A percentile compares a stretch with the other conserved stretches of the same genome.
Evolutionary conservation across 2,888 invertebrate species (phyloP).

Genomic region (Drosophila tanythrix): DNA sequence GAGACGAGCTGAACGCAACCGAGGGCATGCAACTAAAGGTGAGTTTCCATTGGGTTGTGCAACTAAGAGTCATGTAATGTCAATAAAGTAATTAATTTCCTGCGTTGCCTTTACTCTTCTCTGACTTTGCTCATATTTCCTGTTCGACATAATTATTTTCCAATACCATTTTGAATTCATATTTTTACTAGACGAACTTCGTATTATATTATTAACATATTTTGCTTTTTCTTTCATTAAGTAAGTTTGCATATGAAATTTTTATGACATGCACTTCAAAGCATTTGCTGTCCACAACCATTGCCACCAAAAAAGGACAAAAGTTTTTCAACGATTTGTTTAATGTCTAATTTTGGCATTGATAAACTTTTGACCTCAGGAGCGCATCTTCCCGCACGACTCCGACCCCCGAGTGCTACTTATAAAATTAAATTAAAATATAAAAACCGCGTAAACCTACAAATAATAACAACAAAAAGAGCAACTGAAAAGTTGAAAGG

Average conservation of each 20-base stretch:
- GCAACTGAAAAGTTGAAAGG: conserved; percentile 25
- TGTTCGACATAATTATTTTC: neutral
- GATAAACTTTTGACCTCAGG: conserved; percentile 62
- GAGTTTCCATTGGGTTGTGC: conserved; percentile 50
- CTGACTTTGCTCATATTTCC: neutral
- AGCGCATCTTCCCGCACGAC: neutral
- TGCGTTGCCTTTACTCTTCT: too few relatives aligned
- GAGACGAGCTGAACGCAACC: conserved; percentile 83
- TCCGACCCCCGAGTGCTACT: conserved; percentile 42
- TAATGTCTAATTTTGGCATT: conserved; percentile 68
- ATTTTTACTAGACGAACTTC: neutral
- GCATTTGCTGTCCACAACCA: conserved; percentile 51
- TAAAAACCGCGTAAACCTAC: conserved; percentile 77
- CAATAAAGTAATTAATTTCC: conserved; percentile 1
- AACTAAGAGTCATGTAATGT: neutral
- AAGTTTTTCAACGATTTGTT: conserved; percentile 62
- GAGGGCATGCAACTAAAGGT: conserved; percentile 85
- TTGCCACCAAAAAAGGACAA: conserved; percentile 40
- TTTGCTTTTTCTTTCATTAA: conserved; percentile 6
- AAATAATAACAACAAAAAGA: conserved; percentile 61
- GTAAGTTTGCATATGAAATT: conserved; percentile 36
- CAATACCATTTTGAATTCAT: neutral
- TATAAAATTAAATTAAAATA: conserved; percentile 79
- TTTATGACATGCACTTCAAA: conserved; percentile 63
- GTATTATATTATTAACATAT: neutral